Base-by-base conservation (phyloP, 2,888 invertebrate species). In the Muschampia plurimacula region DNA sequence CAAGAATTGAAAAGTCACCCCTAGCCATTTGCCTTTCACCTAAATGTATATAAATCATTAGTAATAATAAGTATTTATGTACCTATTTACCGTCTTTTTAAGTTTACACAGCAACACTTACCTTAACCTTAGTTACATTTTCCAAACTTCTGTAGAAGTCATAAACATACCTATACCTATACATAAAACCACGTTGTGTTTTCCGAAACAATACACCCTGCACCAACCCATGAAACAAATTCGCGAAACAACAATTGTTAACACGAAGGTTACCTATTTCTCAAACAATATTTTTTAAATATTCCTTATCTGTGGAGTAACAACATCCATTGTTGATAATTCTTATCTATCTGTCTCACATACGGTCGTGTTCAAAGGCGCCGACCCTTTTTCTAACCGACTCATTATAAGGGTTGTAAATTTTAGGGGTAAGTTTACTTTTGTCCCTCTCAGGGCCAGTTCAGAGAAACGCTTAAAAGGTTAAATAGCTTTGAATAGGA, bases 261-360 rank as follows among this genome's bases (percentile, higher is more conserved):
- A 39, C 28, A 41, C 13, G 69, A 75, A 75, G 72, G 69, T 74
- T 69, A 74, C 12, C 8, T 6, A 22, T 62, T 69, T 69, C 22
- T 65, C 12, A 36, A 59, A 57, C 64, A 57, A 46, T 52, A 41
- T 63, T 64, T 66, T 71, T 59, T 55, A 46, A n/a, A 22, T 62
- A 72, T 77, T 77, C 74, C 78, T 87, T 89, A 89, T 89, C 89
- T 79, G 79, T 84, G 79, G 78, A 81, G 79, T 81, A 82, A 78
- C 72, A 74, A 70, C 60, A 13, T 76, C 84, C 73, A 83, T 90
- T 90, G 86, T 89, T 73, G n/a, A 36, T n/a, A 74, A 73, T 22
- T 72, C 74, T 81, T 84, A 77, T 83, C 81, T 80, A 83, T 81
- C 67, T 83, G 84, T 85, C 83, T 82, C 88, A 89, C 89, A 89